Conservation (phyloP, 2,888 invertebrate genomes). For the Atrina japonica region DNA sequence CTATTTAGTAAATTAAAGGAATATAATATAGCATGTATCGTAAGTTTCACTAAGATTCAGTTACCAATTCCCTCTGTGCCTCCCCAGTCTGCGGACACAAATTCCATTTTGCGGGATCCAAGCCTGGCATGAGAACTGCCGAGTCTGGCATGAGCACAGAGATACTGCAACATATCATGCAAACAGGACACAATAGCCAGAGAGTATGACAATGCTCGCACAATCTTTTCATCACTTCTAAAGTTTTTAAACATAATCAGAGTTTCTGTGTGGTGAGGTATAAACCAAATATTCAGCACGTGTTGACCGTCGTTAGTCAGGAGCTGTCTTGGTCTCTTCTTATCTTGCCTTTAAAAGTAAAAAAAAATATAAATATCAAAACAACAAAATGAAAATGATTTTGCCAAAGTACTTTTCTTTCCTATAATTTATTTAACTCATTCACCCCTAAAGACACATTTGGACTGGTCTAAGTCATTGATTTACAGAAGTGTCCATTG, state of each 20-base stretch:
- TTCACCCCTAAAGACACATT: too few relatives aligned
- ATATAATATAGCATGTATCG: too few relatives aligned
- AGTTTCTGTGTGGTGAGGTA: constrained; percentile 78
- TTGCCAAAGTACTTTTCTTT: too few relatives aligned
- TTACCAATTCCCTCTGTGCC: constrained; percentile 79
- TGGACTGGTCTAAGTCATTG: too few relatives aligned
- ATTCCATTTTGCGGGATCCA: constrained; percentile 72
- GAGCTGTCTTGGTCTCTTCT: constrained; percentile 74
- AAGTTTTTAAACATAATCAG: constrained; percentile 77
- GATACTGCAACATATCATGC: constrained; percentile 79
- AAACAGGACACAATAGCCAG: constrained; percentile 74
- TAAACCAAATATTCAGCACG: constrained; percentile 80
- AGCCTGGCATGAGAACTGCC: constrained; percentile 74
- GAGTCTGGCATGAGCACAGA: constrained; percentile 77
- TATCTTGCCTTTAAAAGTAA: constrained; percentile 54
- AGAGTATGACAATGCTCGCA: constrained; percentile 65
- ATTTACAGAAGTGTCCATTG: too few relatives aligned
- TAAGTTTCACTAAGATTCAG: too few relatives aligned
- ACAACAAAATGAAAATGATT: too few relatives aligned
- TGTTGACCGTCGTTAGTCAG: constrained; percentile 74
- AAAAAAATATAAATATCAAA: background rate
- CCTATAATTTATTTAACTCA: too few relatives aligned
- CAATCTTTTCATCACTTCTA: constrained; percentile 73
- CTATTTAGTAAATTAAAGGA: too few relatives aligned
- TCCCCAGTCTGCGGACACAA: constrained; percentile 79